phyloP scores from a whole-genome alignment of 1,140 invertebrate genomes.

The Dufourea novaeangliae region DNA sequence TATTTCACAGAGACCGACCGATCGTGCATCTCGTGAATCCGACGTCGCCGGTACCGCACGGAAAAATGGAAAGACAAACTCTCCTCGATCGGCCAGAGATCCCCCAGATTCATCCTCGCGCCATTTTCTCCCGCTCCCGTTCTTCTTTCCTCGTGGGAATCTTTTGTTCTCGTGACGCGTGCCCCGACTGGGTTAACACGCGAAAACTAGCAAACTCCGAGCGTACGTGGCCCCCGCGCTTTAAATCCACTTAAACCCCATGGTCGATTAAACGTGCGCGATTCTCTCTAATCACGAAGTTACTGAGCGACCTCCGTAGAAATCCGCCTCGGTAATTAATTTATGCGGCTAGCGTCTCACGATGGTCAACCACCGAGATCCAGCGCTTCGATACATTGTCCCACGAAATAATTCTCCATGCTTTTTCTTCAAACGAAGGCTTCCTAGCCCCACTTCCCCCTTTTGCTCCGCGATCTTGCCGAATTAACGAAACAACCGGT shows the following conservation, averaged over 20 bases:
- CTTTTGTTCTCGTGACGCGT: constrained; percentile 14
- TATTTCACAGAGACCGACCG: constrained; percentile 51
- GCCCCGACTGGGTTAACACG: background rate
- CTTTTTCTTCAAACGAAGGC: constrained; percentile 17
- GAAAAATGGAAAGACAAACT: constrained; percentile 30
- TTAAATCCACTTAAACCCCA: background rate
- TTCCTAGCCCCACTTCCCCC: background rate
- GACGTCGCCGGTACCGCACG: background rate
- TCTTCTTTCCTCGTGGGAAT: constrained; percentile 48
- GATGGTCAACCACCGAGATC: constrained; percentile 22
- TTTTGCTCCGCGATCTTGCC: background rate
- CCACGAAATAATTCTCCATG: constrained; percentile 17
- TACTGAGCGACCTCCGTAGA: constrained; percentile 17
- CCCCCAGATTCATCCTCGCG: background rate
- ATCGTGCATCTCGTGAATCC: constrained; percentile 56
- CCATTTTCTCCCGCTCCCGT: constrained; percentile 1
- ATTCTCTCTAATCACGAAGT: constrained; percentile 31
- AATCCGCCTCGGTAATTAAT: constrained; percentile 55
- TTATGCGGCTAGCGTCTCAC: constrained; percentile 44
- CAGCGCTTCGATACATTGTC: constrained; percentile 7
- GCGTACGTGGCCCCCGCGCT: no score
- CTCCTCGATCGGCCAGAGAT: background rate
- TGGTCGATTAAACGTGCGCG: constrained; percentile 33
- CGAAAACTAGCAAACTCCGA: background rate
- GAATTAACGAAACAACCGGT: constrained; percentile 50